Evolutionary conservation across 2,797 vertebrate genomes (phyloP).

Genomic region (Protonibea diacanthus): DNA sequence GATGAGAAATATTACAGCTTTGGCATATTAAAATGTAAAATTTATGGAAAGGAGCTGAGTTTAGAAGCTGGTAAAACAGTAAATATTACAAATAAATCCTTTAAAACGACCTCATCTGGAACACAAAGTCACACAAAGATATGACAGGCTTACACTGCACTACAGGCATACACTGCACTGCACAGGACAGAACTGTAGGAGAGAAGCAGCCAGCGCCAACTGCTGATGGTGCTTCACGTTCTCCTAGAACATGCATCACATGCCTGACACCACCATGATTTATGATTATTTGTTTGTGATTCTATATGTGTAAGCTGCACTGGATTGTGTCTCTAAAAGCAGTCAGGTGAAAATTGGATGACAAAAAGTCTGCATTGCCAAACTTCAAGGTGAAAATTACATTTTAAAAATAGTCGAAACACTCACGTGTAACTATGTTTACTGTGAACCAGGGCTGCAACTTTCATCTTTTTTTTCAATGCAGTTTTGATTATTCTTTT

Average conservation of each 20-base stretch:
- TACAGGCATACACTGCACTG: background rate
- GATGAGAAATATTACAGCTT: slow-evolving; percentile 11
- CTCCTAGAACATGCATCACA: background rate
- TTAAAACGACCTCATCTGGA: background rate
- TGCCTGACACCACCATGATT: background rate
- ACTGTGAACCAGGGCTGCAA: background rate
- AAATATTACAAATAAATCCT: background rate
- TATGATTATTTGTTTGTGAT: background rate
- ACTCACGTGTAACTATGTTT: background rate
- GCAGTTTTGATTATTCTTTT: background rate
- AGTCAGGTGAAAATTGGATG: background rate
- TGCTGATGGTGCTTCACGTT: background rate
- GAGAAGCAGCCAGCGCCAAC: background rate
- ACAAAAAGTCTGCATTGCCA: background rate
- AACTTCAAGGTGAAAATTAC: background rate
- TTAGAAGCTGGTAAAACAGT: background rate
- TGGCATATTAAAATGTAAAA: background rate
- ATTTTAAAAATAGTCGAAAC: too few relatives aligned
- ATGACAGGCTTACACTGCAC: background rate
- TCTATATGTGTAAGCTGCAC: background rate
- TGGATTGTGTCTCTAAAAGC: background rate
- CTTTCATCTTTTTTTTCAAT: background rate
- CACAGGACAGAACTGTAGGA: background rate
- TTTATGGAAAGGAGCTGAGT: background rate
- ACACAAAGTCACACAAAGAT: background rate